These are phyloP conservation scores for Rhipidura dahli DNA, from an alignment of 2,113 vertebrate species.

Conservation along the genomic window DNA sequence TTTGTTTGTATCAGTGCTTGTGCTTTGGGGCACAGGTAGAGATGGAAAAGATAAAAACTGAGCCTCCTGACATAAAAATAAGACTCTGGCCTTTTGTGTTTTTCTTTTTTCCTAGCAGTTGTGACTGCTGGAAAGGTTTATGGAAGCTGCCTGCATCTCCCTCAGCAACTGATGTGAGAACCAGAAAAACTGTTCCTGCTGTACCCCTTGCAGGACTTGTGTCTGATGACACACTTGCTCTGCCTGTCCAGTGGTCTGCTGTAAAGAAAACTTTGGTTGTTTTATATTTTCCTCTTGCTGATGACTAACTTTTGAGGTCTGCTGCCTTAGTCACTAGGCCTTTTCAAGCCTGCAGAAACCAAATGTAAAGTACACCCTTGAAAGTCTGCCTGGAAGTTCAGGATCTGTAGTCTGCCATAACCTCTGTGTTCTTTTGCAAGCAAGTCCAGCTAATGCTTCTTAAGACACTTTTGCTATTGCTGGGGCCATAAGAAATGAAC, in stretches of 20 bases:
- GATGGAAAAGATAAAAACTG: not conserved
- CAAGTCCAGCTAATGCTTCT: not conserved
- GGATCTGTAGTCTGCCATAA: not conserved
- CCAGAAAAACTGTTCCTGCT: not conserved
- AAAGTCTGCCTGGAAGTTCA: slow-evolving; percentile 7
- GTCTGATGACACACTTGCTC: not conserved
- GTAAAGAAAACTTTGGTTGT: not conserved
- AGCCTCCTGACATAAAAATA: not conserved
- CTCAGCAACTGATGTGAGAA: not conserved
- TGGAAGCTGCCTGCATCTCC: not conserved
- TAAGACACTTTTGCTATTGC: not conserved
- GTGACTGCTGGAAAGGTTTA: not conserved
- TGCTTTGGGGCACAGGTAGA: not conserved
- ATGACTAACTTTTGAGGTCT: slow-evolving; percentile 15
- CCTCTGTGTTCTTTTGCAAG: not conserved
- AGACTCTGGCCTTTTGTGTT: not conserved
- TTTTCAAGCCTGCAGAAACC: not conserved
- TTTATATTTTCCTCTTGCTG: not conserved
- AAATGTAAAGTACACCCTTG: not conserved
- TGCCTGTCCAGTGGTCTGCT: not conserved
- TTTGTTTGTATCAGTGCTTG: not conserved
- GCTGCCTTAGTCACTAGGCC: not conserved
- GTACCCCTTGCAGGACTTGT: not conserved
- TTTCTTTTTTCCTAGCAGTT: not conserved
- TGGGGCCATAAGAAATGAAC: not conserved